Percentiles rank a stretch among this genome's conserved stretches.
phyloP scores from a whole-genome alignment of 2,797 vertebrate genomes.

The Chiloscyllium punctatum region DNA sequence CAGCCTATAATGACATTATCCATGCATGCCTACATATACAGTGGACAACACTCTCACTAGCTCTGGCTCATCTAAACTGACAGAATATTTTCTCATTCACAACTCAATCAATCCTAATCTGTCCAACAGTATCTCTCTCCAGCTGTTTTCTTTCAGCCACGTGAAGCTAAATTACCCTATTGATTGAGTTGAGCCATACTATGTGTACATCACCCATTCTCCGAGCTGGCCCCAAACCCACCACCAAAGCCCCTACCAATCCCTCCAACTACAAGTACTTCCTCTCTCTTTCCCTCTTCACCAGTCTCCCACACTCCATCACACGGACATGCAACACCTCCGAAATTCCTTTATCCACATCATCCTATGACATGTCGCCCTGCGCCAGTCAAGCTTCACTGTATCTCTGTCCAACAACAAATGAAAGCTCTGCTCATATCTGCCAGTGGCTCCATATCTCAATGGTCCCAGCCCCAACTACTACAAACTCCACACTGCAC shows the following conservation, averaged over 20 bases:
- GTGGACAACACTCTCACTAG: not conserved
- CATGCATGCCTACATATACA: not conserved
- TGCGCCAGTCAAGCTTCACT: not conserved
- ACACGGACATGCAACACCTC: too few relatives aligned
- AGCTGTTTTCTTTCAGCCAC: too few relatives aligned
- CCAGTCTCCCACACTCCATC: too few relatives aligned
- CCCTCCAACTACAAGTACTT: too few relatives aligned
- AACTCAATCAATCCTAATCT: not conserved
- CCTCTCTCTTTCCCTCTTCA: too few relatives aligned
- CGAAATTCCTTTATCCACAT: not conserved
- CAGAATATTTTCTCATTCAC: not conserved
- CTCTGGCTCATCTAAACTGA: too few relatives aligned
- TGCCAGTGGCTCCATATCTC: not conserved
- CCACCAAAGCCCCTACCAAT: too few relatives aligned
- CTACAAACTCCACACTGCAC: not conserved
- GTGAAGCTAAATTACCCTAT: too few relatives aligned
- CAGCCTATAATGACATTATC: too few relatives aligned
- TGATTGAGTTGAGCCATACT: too few relatives aligned
- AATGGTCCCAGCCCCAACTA: not conserved
- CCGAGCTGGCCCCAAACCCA: too few relatives aligned
- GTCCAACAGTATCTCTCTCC: not conserved
- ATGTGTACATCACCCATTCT: too few relatives aligned
- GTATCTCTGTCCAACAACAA: not conserved
- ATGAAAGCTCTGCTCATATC: not conserved
- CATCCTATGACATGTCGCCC: not conserved